phyloP scores from a whole-genome alignment of 1,140 invertebrate species.

The Procambarus clarkii region DNA sequence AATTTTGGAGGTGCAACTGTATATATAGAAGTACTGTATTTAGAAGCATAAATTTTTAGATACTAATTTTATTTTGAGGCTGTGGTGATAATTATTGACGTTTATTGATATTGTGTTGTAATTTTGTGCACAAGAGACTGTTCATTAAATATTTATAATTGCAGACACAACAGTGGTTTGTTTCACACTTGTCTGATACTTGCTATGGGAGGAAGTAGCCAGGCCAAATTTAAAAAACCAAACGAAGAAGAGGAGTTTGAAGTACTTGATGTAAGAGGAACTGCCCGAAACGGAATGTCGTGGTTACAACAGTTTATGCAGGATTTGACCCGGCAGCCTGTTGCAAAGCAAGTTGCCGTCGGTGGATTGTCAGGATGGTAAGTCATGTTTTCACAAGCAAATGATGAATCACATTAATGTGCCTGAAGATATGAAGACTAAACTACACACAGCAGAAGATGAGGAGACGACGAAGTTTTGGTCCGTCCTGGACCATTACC shows the following conservation, averaged over 20 bases:
- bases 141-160: not conserved
- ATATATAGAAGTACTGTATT: too few relatives aligned
- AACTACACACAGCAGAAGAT: too few relatives aligned
- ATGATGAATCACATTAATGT: too few relatives aligned
- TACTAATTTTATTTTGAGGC: too few relatives aligned
- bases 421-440: too few relatives aligned
- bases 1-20: too few relatives aligned
- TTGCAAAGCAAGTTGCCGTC: slow-evolving; percentile 90
- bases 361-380: slow-evolving; percentile 93
- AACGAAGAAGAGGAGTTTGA: slow-evolving; percentile 75
- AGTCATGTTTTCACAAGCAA: slow-evolving; percentile 65
- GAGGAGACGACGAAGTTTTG: too few relatives aligned
- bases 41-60: too few relatives aligned
- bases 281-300: slow-evolving; percentile 82
- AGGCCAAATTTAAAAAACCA: not conserved
- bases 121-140: too few relatives aligned
- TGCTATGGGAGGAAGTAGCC: slow-evolving; percentile 53
- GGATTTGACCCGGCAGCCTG: slow-evolving; percentile 88
- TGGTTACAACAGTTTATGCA: slow-evolving; percentile 84
- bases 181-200: not conserved
- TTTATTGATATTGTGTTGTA: too few relatives aligned
- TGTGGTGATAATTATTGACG: too few relatives aligned
- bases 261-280: slow-evolving; percentile 77
- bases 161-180: not conserved
- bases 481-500: too few relatives aligned